phyloP scores from a whole-genome alignment of 2,797 vertebrate species.

The Tapera naevia region DNA sequence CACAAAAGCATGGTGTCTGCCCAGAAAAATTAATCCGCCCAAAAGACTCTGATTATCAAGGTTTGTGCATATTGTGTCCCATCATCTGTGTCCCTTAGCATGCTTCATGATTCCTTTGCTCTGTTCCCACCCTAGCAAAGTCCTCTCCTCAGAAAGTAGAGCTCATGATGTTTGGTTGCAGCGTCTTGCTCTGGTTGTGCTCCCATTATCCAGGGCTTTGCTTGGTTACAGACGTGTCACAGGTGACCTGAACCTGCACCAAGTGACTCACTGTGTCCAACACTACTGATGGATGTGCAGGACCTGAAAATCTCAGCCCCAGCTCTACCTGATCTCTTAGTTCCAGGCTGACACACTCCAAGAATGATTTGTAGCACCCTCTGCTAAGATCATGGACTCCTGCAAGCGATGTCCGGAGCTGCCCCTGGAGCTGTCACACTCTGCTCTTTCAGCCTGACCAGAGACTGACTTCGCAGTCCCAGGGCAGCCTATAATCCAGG shows the following conservation, averaged over 20 bases:
- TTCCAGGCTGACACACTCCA: not conserved
- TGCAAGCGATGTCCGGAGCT: fast-evolving
- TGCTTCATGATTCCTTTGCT: not conserved
- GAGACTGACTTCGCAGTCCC: not conserved
- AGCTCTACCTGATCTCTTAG: not conserved
- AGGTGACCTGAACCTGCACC: not conserved
- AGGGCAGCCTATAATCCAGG: not conserved
- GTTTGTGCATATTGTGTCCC: not conserved
- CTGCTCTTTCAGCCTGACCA: not conserved
- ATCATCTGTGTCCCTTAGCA: not conserved
- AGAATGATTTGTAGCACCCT: not conserved
- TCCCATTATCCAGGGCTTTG: not conserved
- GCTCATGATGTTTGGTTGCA: not conserved
- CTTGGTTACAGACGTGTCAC: not conserved
- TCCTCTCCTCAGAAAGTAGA: not conserved
- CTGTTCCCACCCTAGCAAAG: not conserved
- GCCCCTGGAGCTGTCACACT: not conserved
- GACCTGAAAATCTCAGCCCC: not conserved
- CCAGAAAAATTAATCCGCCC: not conserved
- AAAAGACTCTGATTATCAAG: not conserved
- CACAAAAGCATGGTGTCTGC: not conserved
- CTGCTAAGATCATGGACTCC: not conserved
- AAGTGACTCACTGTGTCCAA: not conserved
- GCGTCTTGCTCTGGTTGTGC: not conserved
- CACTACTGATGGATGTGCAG: not conserved